phyloP scores from a whole-genome alignment of 1,140 invertebrate genomes.

The Drosophila orena region DNA sequence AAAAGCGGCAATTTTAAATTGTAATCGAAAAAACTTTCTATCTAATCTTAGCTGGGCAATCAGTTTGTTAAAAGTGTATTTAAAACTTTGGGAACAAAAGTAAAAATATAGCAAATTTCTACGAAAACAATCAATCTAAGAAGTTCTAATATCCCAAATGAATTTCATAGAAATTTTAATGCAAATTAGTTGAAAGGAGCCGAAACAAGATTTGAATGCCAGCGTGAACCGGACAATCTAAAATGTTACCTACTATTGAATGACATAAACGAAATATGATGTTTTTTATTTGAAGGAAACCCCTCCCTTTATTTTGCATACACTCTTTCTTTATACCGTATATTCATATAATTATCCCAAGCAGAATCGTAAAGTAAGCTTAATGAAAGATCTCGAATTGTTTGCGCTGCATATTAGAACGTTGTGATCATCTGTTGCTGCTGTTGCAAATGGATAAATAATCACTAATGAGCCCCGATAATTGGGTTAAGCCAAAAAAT shows the following conservation, averaged over 20 bases:
- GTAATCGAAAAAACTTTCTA: too few species aligned
- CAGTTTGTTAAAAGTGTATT: too few species aligned
- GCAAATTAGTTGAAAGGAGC: slow-evolving; percentile 27
- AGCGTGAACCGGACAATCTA: slow-evolving; percentile 12
- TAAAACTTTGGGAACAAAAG: too few species aligned
- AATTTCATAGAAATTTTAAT: slow-evolving; percentile 9
- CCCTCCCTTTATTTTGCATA: neutral
- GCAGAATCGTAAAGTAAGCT: slow-evolving; percentile 8
- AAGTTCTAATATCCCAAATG: neutral
- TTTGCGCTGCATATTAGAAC: slow-evolving; percentile 66
- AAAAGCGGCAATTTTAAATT: too few species aligned
- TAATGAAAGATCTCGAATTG: slow-evolving; percentile 39
- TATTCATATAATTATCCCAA: neutral
- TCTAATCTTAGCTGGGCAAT: too few species aligned
- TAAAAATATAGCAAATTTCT: neutral
- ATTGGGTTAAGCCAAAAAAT: slow-evolving; percentile 70
- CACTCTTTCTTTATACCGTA: neutral
- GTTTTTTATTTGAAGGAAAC: neutral
- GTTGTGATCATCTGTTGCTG: slow-evolving; percentile 39
- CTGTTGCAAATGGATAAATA: slow-evolving; percentile 71
- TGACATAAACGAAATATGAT: slow-evolving; percentile 2
- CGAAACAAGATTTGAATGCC: slow-evolving; percentile 20
- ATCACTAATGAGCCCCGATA: slow-evolving; percentile 75
- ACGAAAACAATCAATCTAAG: too few species aligned
- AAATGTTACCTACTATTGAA: neutral